A percentile compares a stretch with the other conserved stretches of the same genome.
Conservation (phyloP, 2,797 vertebrate genomes). For the Arvicola amphibius region DNA sequence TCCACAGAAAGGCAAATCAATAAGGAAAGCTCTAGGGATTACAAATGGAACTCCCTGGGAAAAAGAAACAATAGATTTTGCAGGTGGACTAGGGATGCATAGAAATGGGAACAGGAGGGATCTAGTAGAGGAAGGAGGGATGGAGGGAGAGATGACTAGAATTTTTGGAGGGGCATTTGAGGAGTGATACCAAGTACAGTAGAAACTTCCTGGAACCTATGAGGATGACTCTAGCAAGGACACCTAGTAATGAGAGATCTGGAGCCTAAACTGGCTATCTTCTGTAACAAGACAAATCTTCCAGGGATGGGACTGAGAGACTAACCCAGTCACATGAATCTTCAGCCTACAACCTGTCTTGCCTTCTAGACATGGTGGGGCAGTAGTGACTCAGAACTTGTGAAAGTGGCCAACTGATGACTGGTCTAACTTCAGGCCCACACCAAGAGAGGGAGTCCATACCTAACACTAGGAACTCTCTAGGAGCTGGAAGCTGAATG, state of each 20-base stretch:
- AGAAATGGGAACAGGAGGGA: not conserved
- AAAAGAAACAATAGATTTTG: not conserved
- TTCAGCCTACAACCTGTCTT: not conserved
- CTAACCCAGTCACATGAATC: not conserved
- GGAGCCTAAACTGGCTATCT: not conserved
- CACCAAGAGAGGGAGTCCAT: not conserved
- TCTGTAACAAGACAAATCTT: not conserved
- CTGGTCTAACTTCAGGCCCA: not conserved
- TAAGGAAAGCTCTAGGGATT: not conserved
- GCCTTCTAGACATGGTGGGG: not conserved
- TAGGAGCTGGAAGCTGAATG: not conserved
- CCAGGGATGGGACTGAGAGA: not conserved
- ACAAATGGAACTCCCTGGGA: not conserved
- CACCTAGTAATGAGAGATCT: not conserved
- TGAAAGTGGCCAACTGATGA: not conserved
- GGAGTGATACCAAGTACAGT: not conserved
- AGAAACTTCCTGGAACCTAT: not conserved
- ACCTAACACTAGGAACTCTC: rapidly evolving
- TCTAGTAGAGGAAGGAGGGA: not conserved
- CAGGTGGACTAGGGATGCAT: not conserved
- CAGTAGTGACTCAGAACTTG: not conserved
- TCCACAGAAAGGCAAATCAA: not conserved
- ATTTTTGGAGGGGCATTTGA: not conserved
- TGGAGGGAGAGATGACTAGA: not conserved
- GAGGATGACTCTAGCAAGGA: not conserved